A percentile compares a stretch with the other conserved stretches of the same genome.
Evolutionary conservation across 2,888 invertebrate species (phyloP).

Genomic region (Drosophila silvestris): DNA sequence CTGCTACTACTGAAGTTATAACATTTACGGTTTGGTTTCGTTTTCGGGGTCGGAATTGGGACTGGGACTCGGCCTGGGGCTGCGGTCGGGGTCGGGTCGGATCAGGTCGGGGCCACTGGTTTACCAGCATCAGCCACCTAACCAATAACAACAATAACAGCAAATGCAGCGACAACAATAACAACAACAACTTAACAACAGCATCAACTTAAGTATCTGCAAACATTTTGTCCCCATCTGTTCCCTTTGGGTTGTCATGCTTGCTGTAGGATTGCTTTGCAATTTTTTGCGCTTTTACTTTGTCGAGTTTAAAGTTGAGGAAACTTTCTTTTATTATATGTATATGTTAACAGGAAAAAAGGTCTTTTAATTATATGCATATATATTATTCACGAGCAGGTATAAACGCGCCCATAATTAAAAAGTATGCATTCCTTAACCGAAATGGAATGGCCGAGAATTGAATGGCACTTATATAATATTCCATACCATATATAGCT

Average conservation of each 20-base stretch:
- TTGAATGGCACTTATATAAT: background rate
- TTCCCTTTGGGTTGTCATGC: constrained; percentile 38
- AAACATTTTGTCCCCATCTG: constrained; percentile 31
- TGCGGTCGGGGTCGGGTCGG: background rate
- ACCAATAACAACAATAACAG: background rate
- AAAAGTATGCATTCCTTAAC: background rate
- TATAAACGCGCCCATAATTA: background rate
- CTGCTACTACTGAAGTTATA: constrained; percentile 11
- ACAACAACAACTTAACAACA: background rate
- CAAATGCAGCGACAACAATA: background rate
- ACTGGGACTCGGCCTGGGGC: background rate
- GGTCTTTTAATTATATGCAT: background rate
- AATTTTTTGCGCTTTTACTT: constrained; percentile 70
- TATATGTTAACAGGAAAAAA: constrained; percentile 6
- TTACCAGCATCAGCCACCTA: constrained; percentile 2
- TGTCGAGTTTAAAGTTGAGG: constrained; percentile 50
- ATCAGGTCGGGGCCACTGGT: background rate
- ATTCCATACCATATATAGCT: background rate
- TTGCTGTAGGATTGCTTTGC: constrained; percentile 40
- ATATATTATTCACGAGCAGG: background rate
- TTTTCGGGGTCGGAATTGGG: background rate
- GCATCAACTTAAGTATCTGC: constrained; percentile 10
- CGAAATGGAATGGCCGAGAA: background rate
- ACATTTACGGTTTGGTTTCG: constrained; percentile 1
- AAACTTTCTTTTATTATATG: constrained; percentile 44